phyloP scores from a whole-genome alignment of 2,888 invertebrate genomes.

The Nineta flava region DNA sequence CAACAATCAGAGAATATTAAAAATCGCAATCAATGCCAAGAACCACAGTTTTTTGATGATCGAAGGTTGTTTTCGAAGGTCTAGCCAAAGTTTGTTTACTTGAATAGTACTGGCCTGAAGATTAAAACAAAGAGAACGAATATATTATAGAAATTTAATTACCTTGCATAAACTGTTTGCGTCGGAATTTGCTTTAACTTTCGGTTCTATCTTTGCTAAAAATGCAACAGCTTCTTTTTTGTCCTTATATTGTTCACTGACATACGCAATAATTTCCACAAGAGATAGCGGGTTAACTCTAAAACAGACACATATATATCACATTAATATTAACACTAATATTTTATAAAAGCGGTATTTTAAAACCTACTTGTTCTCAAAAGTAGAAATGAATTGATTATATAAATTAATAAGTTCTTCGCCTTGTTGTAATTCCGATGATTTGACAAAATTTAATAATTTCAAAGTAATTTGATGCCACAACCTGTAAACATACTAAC shows the following conservation, averaged over 20 bases:
- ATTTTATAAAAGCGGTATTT: slow-evolving; percentile 1
- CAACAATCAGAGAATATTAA: too few species aligned
- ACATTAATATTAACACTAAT: slow-evolving; percentile 9
- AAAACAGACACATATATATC: slow-evolving; percentile 27
- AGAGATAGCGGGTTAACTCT: slow-evolving; percentile 89
- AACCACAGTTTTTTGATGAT: too few species aligned
- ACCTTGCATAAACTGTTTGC: slow-evolving; percentile 75
- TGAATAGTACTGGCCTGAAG: neutral
- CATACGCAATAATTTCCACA: slow-evolving; percentile 69
- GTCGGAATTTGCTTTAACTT: slow-evolving; percentile 72
- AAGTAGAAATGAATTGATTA: slow-evolving; percentile 77
- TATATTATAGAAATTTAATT: slow-evolving; percentile 19
- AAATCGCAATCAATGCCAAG: too few species aligned
- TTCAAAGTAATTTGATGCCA: slow-evolving; percentile 94
- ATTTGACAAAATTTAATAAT: slow-evolving; percentile 61
- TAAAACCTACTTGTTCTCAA: slow-evolving; percentile 79
- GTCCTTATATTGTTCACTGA: slow-evolving; percentile 61
- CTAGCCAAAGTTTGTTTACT: neutral
- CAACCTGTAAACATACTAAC: slow-evolving; percentile 42
- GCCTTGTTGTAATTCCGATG: slow-evolving; percentile 57
- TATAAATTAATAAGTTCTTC: slow-evolving; percentile 74
- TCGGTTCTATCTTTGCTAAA: slow-evolving; percentile 73
- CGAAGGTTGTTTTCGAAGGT: too few species aligned
- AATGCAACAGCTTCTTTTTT: slow-evolving; percentile 76
- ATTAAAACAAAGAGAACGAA: neutral